phyloP scores from a whole-genome alignment of 2,888 invertebrate species.

The Heteropelma amictum region DNA sequence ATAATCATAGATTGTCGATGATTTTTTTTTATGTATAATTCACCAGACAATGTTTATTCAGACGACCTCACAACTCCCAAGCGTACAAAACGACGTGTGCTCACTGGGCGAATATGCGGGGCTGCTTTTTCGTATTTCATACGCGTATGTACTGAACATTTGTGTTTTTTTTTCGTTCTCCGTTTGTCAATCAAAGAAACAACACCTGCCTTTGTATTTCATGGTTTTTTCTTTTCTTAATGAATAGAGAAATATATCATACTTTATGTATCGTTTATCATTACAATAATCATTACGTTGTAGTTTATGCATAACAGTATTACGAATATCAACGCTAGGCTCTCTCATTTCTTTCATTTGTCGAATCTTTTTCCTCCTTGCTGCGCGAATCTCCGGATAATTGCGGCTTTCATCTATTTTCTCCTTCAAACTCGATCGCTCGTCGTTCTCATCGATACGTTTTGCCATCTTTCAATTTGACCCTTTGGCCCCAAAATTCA shows the following conservation, averaged over 20 bases:
- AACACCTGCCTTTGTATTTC: slow-evolving; percentile 72
- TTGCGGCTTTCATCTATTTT: slow-evolving; percentile 32
- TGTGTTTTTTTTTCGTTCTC: slow-evolving; percentile 53
- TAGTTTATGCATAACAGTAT: slow-evolving; percentile 77
- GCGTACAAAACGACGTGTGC: slow-evolving; percentile 86
- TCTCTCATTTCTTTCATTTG: slow-evolving; percentile 26
- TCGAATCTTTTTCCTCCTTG: slow-evolving; percentile 32
- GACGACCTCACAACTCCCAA: slow-evolving; percentile 88
- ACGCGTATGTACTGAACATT: slow-evolving; percentile 61
- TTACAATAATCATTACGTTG: slow-evolving; percentile 78
- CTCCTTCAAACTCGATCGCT: neutral
- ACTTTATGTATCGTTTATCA: slow-evolving; percentile 78
- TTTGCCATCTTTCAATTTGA: neutral
- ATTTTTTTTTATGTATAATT: slow-evolving; percentile 80
- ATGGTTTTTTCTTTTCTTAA: slow-evolving; percentile 67
- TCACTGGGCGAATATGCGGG: slow-evolving; percentile 79
- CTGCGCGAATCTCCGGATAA: slow-evolving; percentile 44
- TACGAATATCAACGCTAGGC: slow-evolving; percentile 76
- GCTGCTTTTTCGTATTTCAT: slow-evolving; percentile 69
- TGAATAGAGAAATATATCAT: slow-evolving; percentile 78
- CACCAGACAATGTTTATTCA: slow-evolving; percentile 84
- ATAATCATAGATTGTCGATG: slow-evolving; percentile 37
- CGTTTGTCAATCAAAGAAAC: slow-evolving; percentile 71
- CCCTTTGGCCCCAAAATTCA: neutral
- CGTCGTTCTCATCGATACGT: neutral